A percentile compares a stretch with the other conserved stretches of the same genome.
Conservation (phyloP, 2,888 invertebrate species). For the Clitarchus hookeri region DNA sequence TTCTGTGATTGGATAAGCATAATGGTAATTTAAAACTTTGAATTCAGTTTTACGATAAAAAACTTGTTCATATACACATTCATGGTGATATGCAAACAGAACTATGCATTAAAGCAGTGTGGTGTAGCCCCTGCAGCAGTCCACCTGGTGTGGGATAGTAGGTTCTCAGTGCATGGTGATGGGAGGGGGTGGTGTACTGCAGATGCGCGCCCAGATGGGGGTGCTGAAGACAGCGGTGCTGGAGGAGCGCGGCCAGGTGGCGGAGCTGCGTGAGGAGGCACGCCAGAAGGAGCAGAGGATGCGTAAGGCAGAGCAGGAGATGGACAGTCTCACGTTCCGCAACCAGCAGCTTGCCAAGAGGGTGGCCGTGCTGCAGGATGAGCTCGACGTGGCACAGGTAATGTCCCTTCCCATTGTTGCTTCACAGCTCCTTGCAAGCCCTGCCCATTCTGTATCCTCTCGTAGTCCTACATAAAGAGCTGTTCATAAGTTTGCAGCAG, state of each 20-base stretch:
- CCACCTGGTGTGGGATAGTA: too few relatives aligned
- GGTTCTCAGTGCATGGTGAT: not conserved
- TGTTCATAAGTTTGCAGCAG: too few relatives aligned
- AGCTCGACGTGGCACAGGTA: conserved; percentile 70
- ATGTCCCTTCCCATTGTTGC: not conserved
- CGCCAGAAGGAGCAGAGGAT: conserved; percentile 84
- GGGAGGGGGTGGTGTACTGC: conserved; percentile 42
- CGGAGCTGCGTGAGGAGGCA: conserved; percentile 73
- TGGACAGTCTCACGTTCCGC: conserved; percentile 89
- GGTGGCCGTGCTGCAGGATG: conserved; percentile 89
- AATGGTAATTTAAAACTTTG: too few relatives aligned
- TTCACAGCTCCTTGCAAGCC: not conserved
- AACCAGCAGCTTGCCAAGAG: conserved; percentile 92
- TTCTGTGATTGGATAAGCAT: too few relatives aligned
- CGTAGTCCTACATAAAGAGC: too few relatives aligned
- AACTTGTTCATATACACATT: too few relatives aligned
- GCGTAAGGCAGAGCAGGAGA: conserved; percentile 86
- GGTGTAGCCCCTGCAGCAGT: too few relatives aligned
- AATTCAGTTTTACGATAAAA: too few relatives aligned
- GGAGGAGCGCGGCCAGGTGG: conserved; percentile 84
- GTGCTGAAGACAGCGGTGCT: conserved; percentile 91
- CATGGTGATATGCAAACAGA: too few relatives aligned
- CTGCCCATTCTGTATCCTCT: too few relatives aligned
- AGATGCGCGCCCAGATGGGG: conserved; percentile 90
- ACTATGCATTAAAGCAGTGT: too few relatives aligned